Evolutionary conservation across 2,888 invertebrate species (phyloP), one percentile per base, ranked within the genome.

Genomic region (Neria commutata): DNA sequence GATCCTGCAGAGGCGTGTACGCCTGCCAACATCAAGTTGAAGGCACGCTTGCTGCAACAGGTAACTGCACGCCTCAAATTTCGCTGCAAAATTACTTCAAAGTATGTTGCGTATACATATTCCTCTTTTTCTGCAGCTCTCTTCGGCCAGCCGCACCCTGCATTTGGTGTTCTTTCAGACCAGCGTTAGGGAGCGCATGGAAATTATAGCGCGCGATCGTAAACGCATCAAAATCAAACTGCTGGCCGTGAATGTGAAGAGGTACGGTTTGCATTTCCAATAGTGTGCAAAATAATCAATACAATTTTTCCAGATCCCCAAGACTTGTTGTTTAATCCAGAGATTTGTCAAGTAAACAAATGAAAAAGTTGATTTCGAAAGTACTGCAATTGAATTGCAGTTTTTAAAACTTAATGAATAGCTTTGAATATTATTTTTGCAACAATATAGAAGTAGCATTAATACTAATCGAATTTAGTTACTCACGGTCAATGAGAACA

Each of bases 1-100:
- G 62, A 68, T 53, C 60, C 61, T 2, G 69, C 72, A 1, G 70
- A 72, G 40, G 67, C 71, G 37, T 52, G 60, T 21, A 66, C 69
- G 3, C 63, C 72, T 5, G 66, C 64, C 23, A 81, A 75, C 61
- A 70, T 80, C n/a, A 72, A 73, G 11, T 65, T 81, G 1, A 81
- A 81, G 60, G 75, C 76, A 3, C 70, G 78, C 23, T 67, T 81
- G 3, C 61, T 81, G 24, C 76, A 78, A 58, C 81, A 81, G 75
- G 81, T 80, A 48, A 46, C 57, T 47, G 5, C 3, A 6, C 8
- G 37, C 24, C 4, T 24, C 1, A 14, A 8, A 1, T 16, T 2
- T n/a, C 11, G 3, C 10, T 37, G 17, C 4, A 25, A 16, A n/a
- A 24, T 34, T 10, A 19, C 10, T n/a, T 24, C 24, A 14, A 10